phyloP scores from a whole-genome alignment of 1,140 invertebrate genomes.

The Drosophila quadrilineata region DNA sequence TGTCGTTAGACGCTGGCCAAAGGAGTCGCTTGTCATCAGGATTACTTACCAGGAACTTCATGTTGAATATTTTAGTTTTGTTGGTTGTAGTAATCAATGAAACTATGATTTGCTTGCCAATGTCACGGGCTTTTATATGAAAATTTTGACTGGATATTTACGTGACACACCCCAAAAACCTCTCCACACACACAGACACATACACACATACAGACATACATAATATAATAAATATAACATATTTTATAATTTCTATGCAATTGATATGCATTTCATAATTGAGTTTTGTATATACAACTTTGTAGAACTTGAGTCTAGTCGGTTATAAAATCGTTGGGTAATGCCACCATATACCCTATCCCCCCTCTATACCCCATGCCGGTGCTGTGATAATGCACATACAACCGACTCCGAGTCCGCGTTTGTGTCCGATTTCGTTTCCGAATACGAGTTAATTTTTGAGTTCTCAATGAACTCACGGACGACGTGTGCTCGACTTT shows the following conservation, averaged over 20 bases:
- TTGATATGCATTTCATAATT: conserved; percentile 56
- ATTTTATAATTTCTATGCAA: conserved; percentile 31
- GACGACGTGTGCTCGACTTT: conserved; percentile 39
- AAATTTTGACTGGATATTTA: conserved; percentile 53
- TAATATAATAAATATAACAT: conserved; percentile 10
- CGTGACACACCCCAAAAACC: conserved; percentile 61
- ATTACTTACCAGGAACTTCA: conserved; percentile 75
- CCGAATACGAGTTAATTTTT: no score
- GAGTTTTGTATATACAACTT: conserved; percentile 37
- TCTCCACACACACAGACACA: no score
- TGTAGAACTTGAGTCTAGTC: no score
- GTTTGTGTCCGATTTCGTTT: no score
- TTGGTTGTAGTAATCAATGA: conserved; percentile 73
- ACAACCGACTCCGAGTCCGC: conserved; percentile 12
- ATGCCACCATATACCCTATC: conserved; percentile 6
- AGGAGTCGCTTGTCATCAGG: not conserved
- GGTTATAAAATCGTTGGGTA: conserved; percentile 71
- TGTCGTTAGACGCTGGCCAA: conserved; percentile 27
- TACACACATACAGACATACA: conserved; percentile 4
- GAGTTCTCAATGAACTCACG: conserved; percentile 39
- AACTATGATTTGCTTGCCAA: conserved; percentile 61
- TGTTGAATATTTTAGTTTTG: conserved; percentile 68
- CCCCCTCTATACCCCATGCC: not conserved
- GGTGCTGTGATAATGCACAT: not conserved
- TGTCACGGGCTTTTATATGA: conserved; percentile 57